A percentile compares a stretch with the other conserved stretches of the same genome.
These are phyloP conservation scores for Narcine bancroftii DNA, from an alignment of 2,113 vertebrate species.

Conservation along the genomic window DNA sequence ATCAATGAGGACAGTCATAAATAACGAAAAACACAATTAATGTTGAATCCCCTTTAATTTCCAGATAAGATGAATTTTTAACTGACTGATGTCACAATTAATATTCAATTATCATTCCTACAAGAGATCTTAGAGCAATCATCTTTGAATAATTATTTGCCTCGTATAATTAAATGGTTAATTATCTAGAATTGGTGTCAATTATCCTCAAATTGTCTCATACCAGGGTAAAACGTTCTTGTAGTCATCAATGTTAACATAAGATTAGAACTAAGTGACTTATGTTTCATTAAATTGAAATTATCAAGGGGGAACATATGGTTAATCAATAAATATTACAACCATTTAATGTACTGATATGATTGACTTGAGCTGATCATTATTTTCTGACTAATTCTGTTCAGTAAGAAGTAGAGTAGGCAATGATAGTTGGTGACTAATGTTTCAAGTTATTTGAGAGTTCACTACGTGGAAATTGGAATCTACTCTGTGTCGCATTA, in stretches of 20 bases:
- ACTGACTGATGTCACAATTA: not conserved
- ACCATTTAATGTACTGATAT: not conserved
- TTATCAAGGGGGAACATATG: not conserved
- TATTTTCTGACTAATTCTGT: too few species aligned
- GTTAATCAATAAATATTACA: not conserved
- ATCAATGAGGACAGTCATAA: not conserved
- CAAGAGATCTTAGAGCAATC: not conserved
- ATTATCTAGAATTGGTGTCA: not conserved
- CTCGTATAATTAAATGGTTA: not conserved
- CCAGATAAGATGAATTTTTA: not conserved
- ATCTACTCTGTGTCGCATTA: not conserved
- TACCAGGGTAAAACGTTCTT: not conserved
- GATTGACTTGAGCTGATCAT: not conserved
- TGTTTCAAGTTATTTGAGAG: not conserved
- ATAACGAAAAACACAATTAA: not conserved
- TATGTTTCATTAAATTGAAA: not conserved
- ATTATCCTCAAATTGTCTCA: not conserved
- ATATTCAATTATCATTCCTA: not conserved
- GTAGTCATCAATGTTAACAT: too few species aligned
- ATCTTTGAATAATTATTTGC: not conserved
- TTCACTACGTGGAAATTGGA: not conserved
- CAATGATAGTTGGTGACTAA: not conserved
- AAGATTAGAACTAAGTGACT: not conserved
- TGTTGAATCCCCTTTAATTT: not conserved
- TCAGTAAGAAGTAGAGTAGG: too few species aligned